phyloP scores from a whole-genome alignment of 1,140 invertebrate genomes.

The Drosophila erecta region DNA sequence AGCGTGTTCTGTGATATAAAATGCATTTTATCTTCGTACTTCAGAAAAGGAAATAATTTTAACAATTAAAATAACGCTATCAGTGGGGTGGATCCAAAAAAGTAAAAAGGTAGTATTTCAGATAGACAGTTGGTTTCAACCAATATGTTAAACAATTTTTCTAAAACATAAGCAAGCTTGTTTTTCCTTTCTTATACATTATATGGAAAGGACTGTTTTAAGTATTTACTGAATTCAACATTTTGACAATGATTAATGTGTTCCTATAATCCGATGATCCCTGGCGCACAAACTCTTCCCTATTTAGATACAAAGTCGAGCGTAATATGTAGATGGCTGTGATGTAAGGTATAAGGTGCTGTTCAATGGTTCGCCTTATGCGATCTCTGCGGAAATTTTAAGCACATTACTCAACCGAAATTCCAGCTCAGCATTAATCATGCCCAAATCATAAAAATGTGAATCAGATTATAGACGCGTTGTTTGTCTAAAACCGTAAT shows the following conservation, averaged over 20 bases:
- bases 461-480: constrained; percentile 49
- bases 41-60: constrained; percentile 67
- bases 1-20: constrained; percentile 46
- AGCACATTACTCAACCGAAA: constrained; percentile 29
- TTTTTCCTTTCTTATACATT: too few relatives aligned
- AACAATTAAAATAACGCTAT: constrained; percentile 12
- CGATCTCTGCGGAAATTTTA: constrained; percentile 41
- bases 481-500: constrained; percentile 7
- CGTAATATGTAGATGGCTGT: constrained; percentile 26
- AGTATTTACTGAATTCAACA: not conserved
- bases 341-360: constrained; percentile 55
- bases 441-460: constrained; percentile 40
- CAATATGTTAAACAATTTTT: too few relatives aligned
- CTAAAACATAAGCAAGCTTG: too few relatives aligned
- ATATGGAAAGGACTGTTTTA: too few relatives aligned
- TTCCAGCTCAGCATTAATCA: constrained; percentile 61
- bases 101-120: too few relatives aligned
- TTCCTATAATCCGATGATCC: constrained; percentile 6
- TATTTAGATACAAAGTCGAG: constrained; percentile 33
- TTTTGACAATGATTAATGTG: constrained; percentile 15
- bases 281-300: constrained; percentile 25
- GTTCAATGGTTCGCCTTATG: constrained; percentile 25
- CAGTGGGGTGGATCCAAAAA: too few relatives aligned
- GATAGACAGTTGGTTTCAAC: too few relatives aligned
- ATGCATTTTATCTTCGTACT: constrained; percentile 34